These are phyloP conservation scores for Ceyx margarethae DNA, from an alignment of 2,113 vertebrate species.

Conservation along the genomic window DNA sequence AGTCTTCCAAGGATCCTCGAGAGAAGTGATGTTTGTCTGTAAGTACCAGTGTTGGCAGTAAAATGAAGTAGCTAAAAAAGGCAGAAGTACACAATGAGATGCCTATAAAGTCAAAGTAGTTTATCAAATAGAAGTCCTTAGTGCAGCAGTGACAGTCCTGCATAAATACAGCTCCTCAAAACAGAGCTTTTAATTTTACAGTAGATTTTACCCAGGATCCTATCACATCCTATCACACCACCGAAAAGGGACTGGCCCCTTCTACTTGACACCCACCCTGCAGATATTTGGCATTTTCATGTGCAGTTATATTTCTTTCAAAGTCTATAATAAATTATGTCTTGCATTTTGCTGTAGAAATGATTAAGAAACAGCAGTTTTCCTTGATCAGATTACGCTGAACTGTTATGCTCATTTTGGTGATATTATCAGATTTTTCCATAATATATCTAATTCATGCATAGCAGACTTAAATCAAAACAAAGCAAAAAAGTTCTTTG, in stretches of 20 bases:
- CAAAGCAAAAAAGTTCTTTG: neutral
- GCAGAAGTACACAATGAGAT: neutral
- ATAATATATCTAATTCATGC: neutral
- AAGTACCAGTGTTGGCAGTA: neutral
- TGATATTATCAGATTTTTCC: neutral
- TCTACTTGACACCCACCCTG: no score
- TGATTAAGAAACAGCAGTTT: neutral
- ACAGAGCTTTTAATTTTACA: neutral
- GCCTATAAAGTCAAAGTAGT: neutral
- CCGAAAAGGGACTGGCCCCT: no score
- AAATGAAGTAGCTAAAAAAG: neutral
- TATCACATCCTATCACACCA: no score
- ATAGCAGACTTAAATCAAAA: neutral
- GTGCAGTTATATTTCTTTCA: neutral
- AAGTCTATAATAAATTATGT: neutral
- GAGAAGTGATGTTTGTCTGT: neutral
- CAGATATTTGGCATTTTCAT: neutral
- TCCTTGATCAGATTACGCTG: neutral
- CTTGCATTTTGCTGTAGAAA: neutral
- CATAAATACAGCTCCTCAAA: neutral
- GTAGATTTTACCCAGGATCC: neutral
- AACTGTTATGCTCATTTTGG: neutral
- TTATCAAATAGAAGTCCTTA: neutral
- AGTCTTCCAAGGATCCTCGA: neutral
- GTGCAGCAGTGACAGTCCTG: neutral